These are phyloP conservation scores for Chiropotes sagulatus DNA, from an alignment of 2,797 vertebrate species.

Conservation along the genomic window DNA sequence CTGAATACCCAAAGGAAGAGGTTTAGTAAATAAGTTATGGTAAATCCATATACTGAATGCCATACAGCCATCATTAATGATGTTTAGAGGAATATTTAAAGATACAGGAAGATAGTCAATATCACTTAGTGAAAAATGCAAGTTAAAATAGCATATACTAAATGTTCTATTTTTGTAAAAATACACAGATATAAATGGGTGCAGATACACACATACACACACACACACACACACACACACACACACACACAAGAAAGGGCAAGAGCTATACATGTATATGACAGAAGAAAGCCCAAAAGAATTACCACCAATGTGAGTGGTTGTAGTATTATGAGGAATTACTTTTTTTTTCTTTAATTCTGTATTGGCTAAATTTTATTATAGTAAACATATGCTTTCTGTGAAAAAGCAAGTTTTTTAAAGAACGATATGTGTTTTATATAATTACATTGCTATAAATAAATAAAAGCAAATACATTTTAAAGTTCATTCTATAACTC, in stretches of 20 bases:
- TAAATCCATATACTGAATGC: neutral
- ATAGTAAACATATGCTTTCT: neutral
- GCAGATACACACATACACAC: neutral
- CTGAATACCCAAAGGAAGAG: neutral
- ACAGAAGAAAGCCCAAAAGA: neutral
- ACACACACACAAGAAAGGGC: neutral
- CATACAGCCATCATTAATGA: neutral
- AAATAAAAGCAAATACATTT: slow-evolving; percentile 30
- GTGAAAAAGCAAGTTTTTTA: neutral
- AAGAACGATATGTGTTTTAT: neutral
- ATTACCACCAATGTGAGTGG: neutral
- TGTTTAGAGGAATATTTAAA: slow-evolving; percentile 3
- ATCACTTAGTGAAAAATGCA: neutral
- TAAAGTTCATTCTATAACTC: slow-evolving; percentile 12
- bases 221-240: neutral
- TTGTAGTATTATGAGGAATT: neutral
- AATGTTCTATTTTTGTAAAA: neutral
- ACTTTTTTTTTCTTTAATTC: slow-evolving; percentile 8
- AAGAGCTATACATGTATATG: neutral
- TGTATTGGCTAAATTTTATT: slow-evolving; percentile 17
- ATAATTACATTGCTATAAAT: neutral
- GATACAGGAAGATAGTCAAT: neutral
- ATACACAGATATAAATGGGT: neutral
- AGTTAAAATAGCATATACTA: neutral
- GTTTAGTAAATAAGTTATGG: neutral